A percentile compares a stretch with the other conserved stretches of the same genome.
phyloP scores from a whole-genome alignment of 2,888 invertebrate species.

The Sacculina carcini region DNA sequence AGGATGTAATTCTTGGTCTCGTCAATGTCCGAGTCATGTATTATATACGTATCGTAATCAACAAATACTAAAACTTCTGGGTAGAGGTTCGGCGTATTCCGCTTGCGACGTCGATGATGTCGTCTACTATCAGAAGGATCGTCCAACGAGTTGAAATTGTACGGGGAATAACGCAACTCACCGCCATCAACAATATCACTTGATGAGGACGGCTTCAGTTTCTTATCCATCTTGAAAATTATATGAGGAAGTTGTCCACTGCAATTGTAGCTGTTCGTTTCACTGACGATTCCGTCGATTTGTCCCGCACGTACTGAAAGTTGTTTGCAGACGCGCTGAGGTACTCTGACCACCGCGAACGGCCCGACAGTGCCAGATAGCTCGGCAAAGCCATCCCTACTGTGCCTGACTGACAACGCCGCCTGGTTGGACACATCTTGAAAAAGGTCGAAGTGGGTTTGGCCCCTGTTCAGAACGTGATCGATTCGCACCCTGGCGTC shows the following conservation, averaged over 20 bases:
- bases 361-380: background rate
- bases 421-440: background rate
- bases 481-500: background rate
- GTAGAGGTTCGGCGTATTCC: background rate
- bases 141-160: no score
- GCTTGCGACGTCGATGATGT: background rate
- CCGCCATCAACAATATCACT: no score
- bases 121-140: no score
- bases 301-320: no score
- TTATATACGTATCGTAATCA: background rate
- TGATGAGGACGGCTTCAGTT: no score
- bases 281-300: no score
- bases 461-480: background rate
- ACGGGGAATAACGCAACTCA: no score
- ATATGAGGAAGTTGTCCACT: no score
- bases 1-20: background rate
- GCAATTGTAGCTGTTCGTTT: no score
- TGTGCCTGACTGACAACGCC: background rate
- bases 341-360: background rate
- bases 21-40: background rate
- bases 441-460: background rate
- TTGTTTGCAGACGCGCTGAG: no score
- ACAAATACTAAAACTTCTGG: slow-evolving; percentile 2
- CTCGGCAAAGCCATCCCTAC: background rate
- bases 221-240: no score